These are phyloP conservation scores for Ceyx erithaca DNA, from an alignment of 2,797 vertebrate genomes.

Conservation along the genomic window DNA sequence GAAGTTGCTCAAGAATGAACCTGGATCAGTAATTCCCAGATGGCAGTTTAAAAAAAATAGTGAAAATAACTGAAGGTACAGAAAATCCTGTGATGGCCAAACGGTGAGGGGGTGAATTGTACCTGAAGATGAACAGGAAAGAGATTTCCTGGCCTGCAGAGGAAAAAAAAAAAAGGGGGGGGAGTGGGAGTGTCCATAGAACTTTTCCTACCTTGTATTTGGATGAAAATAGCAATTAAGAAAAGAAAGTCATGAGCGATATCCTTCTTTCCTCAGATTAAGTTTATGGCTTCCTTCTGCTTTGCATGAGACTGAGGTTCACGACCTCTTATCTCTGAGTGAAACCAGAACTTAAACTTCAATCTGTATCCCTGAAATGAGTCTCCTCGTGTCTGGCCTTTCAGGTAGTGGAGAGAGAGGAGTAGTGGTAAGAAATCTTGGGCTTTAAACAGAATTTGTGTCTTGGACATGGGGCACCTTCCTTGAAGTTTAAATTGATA, in stretches of 20 bases:
- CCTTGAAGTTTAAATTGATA: neutral
- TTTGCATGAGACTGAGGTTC: neutral
- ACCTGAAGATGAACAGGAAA: neutral
- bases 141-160: neutral
- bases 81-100: neutral
- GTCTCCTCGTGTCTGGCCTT: neutral
- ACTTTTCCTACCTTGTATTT: neutral
- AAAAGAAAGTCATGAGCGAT: neutral
- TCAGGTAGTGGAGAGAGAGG: neutral
- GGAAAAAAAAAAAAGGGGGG: too few relatives aligned
- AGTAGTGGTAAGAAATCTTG: neutral
- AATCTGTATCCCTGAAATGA: neutral
- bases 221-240: neutral
- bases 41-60: neutral
- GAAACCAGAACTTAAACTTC: neutral
- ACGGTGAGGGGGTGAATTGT: rapidly evolving
- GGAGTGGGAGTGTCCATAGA: neutral
- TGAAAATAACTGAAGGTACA: neutral
- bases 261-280: neutral
- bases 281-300: neutral
- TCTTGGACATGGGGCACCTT: neutral
- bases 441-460: neutral
- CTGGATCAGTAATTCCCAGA: neutral
- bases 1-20: neutral
- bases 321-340: neutral